Percentiles rank a stretch among this genome's conserved stretches.
Conservation (phyloP, 1,140 invertebrate genomes). For the Euura saliciscinereae region DNA sequence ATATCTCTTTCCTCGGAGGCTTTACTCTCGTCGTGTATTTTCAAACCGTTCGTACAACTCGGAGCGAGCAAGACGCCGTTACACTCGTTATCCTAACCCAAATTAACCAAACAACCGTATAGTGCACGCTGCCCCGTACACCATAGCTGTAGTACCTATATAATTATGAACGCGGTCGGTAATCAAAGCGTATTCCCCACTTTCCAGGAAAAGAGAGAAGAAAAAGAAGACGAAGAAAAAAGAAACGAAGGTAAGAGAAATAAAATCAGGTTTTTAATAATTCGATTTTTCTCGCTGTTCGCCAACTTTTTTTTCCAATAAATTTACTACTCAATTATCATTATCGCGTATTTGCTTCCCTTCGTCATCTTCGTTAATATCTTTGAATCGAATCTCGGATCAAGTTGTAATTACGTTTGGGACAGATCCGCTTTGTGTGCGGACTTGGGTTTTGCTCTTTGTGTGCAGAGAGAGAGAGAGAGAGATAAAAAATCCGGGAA, state of each 20-base stretch:
- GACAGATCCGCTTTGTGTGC: not conserved
- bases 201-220: not conserved
- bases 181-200: not conserved
- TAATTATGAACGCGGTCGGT: not conserved
- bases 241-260: not conserved
- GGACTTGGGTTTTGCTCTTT: not conserved
- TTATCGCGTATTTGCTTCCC: too few relatives aligned
- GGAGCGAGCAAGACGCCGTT: not conserved
- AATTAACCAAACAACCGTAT: conserved; percentile 3
- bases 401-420: too few relatives aligned
- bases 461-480: not conserved
- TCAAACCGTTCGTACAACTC: not conserved
- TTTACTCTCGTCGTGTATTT: not conserved
- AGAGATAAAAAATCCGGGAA: not conserved
- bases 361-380: too few relatives aligned
- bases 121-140: not conserved
- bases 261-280: too few relatives aligned
- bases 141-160: not conserved
- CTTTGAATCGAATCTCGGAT: too few relatives aligned
- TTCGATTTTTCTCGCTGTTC: too few relatives aligned
- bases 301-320: too few relatives aligned
- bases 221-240: not conserved
- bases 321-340: too few relatives aligned
- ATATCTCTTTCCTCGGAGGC: not conserved
- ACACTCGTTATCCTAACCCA: conserved; percentile 5